A percentile compares a stretch with the other conserved stretches of the same genome.
Evolutionary conservation across 1,140 invertebrate genomes (phyloP).

Genomic region (Neelides sp.): DNA sequence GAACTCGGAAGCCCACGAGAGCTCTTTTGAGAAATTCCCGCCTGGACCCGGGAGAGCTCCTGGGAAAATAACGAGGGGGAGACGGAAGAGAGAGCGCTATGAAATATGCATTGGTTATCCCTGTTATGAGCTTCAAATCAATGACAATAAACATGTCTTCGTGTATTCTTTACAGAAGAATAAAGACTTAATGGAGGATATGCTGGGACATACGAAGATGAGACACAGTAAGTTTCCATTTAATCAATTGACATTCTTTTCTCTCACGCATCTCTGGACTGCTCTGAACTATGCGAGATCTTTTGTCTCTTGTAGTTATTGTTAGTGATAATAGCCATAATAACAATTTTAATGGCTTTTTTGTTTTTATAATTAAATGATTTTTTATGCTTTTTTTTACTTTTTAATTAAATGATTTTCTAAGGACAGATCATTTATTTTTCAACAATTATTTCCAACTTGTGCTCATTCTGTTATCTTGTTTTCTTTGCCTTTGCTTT

Average conservation of each 20-base stretch:
- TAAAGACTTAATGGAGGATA: conserved; percentile 52
- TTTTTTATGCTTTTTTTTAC: neutral
- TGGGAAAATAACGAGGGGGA: conserved; percentile 15
- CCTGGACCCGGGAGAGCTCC: too few relatives aligned
- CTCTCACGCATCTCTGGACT: neutral
- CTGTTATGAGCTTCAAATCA: conserved; percentile 22
- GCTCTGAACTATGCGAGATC: neutral
- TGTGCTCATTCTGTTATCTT: too few relatives aligned
- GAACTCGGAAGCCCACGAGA: too few relatives aligned
- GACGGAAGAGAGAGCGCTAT: conserved; percentile 25
- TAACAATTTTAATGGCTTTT: neutral
- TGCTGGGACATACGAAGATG: conserved; percentile 48
- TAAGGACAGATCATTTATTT: neutral
- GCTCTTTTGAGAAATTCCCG: too few relatives aligned
- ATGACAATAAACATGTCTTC: conserved; percentile 19
- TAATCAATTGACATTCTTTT: neutral
- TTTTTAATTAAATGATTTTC: neutral
- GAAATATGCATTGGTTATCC: conserved; percentile 32
- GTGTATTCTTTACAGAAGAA: conserved; percentile 48
- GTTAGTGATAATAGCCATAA: neutral
- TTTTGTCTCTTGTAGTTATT: neutral
- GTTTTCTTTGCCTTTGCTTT: too few relatives aligned
- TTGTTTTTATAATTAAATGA: neutral
- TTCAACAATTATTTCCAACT: too few relatives aligned
- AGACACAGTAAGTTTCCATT: conserved; percentile 46